Evolutionary conservation across 1,140 invertebrate species (phyloP).

Genomic region (Formica exsecta): DNA sequence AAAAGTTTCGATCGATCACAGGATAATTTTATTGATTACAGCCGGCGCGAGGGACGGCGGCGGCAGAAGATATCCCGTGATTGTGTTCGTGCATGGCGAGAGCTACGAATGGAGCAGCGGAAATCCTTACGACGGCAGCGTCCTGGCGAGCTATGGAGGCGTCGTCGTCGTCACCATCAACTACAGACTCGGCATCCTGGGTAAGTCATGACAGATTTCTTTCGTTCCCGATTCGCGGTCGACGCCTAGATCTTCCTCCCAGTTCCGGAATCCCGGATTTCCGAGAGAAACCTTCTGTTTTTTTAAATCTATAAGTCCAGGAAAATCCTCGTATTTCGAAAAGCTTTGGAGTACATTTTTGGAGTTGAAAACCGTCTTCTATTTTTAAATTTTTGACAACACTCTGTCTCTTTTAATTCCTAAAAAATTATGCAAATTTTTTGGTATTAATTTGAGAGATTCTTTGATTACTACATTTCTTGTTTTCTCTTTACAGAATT

Average conservation of each 20-base stretch:
- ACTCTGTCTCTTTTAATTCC: too few species aligned
- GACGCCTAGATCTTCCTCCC: background rate
- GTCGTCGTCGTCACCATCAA: conserved; percentile 99
- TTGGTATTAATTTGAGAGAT: background rate
- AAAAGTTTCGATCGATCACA: conserved; percentile 75
- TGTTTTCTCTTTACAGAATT: background rate
- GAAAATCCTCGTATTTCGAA: background rate
- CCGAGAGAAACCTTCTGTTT: conserved; percentile 13
- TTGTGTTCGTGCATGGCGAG: conserved; percentile 98
- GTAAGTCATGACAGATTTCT: conserved; percentile 88
- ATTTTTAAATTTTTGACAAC: too few species aligned
- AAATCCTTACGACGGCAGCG: conserved; percentile 97
- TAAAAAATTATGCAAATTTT: background rate
- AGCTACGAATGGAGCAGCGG: conserved; percentile 98
- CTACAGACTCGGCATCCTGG: conserved; percentile 97
- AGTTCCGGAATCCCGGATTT: conserved; percentile 6
- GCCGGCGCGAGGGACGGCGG: conserved; percentile 90
- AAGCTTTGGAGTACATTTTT: background rate
- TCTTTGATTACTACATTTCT: background rate
- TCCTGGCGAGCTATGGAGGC: conserved; percentile 96
- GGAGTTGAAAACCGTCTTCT: background rate
- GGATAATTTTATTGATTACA: conserved; percentile 86
- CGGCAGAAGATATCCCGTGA: conserved; percentile 92
- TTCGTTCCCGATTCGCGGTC: conserved; percentile 8
- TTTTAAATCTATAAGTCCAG: background rate